These are phyloP conservation scores for Rafetus swinhoei DNA, from an alignment of 2,113 vertebrate genomes.

Conservation along the genomic window DNA sequence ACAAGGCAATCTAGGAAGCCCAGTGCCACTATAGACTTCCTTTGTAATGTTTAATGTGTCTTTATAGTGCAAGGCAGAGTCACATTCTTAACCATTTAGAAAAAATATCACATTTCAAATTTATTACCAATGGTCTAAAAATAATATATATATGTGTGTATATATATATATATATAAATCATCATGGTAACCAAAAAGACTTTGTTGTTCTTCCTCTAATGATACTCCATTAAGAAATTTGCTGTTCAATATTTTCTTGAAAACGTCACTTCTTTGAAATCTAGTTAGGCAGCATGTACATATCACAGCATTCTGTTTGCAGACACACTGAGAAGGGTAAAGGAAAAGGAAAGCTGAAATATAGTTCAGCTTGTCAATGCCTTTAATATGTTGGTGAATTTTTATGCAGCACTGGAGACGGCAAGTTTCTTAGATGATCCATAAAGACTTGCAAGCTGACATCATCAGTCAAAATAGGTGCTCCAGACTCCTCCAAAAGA, in stretches of 20 bases:
- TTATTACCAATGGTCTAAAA: conserved; percentile 51
- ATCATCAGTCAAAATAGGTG: conserved; percentile 96
- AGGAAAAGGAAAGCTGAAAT: conserved; percentile 51
- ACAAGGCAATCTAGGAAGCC: conserved; percentile 45
- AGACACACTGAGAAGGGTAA: conserved; percentile 38
- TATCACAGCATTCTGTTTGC: conserved; percentile 53
- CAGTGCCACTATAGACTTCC: conserved; percentile 54
- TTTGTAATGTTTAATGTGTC: conserved; percentile 51
- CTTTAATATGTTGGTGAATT: conserved; percentile 17
- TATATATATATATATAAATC: conserved; percentile 34
- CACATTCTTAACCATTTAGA: conserved; percentile 47
- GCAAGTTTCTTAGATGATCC: conserved; percentile 99
- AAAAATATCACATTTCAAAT: conserved; percentile 55
- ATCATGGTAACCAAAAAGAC: conserved; percentile 67
- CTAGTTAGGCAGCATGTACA: conserved; percentile 70
- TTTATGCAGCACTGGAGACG: conserved; percentile 94
- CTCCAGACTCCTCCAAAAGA: conserved; percentile 90
- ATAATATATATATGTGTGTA: not conserved
- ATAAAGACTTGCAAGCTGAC: conserved; percentile 98
- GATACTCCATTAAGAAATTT: conserved; percentile 51
- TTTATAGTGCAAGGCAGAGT: conserved; percentile 57
- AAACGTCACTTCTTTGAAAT: conserved; percentile 49
- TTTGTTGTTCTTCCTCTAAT: conserved; percentile 64
- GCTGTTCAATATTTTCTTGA: conserved; percentile 42
- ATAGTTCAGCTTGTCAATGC: conserved; percentile 52